phyloP scores from a whole-genome alignment of 2,888 invertebrate genomes.

The Argyresthia goedartella region DNA sequence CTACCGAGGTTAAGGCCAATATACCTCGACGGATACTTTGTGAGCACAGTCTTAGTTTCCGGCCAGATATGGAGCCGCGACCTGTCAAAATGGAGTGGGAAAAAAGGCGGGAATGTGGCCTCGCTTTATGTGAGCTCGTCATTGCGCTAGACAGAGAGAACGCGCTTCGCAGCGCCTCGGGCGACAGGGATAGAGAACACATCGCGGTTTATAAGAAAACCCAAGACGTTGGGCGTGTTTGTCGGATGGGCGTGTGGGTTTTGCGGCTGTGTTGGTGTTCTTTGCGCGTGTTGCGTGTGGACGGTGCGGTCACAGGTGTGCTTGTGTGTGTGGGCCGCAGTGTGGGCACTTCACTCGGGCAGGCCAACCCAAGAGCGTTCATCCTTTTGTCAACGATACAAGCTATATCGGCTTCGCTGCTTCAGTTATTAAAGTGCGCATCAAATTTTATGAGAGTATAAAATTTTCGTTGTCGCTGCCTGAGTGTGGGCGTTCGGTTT shows the following conservation, averaged over 20 bases:
- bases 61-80: slow-evolving; percentile 71
- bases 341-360: slow-evolving; percentile 20
- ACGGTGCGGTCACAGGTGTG: slow-evolving; percentile 15
- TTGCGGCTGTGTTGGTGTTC: slow-evolving; percentile 42
- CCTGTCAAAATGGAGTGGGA: slow-evolving; percentile 72
- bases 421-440: slow-evolving; percentile 64
- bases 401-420: slow-evolving; percentile 50
- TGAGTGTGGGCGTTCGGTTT: not conserved
- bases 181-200: slow-evolving; percentile 54
- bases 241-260: slow-evolving; percentile 68
- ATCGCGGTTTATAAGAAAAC: slow-evolving; percentile 72
- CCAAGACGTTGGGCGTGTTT: slow-evolving; percentile 72
- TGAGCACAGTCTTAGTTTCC: slow-evolving; percentile 62
- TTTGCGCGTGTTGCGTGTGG: slow-evolving; percentile 29
- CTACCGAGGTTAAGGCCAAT: not conserved
- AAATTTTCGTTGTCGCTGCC: slow-evolving; percentile 47
- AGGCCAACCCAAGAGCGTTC: slow-evolving; percentile 31
- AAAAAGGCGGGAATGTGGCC: slow-evolving; percentile 73
- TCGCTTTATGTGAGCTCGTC: slow-evolving; percentile 71
- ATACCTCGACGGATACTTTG: slow-evolving; percentile 16
- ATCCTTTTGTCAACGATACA: slow-evolving; percentile 68
- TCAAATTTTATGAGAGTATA: slow-evolving; percentile 58
- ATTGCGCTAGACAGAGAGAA: slow-evolving; percentile 55
- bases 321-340: slow-evolving; percentile 31
- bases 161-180: slow-evolving; percentile 17